phyloP scores from a whole-genome alignment of 2,113 vertebrate species.

The Rhinolophus ferrumequinum region DNA sequence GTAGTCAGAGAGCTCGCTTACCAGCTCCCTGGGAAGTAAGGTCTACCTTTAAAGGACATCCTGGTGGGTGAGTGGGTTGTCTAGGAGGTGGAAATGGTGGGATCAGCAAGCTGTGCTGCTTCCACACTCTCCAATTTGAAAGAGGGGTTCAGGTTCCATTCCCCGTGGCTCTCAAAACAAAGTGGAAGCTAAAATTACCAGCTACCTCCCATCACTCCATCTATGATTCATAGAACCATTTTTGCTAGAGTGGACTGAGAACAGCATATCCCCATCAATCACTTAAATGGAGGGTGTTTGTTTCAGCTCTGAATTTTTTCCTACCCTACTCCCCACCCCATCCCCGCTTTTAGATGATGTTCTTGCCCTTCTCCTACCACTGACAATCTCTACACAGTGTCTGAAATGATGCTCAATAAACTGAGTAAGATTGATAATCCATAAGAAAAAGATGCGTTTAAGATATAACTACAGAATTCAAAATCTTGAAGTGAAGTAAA shows the following conservation, averaged over 20 bases:
- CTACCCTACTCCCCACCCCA: not conserved
- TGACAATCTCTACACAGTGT: not conserved
- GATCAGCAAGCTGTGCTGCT: not conserved
- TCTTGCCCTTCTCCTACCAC: not conserved
- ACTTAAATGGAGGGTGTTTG: not conserved
- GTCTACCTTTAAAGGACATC: not conserved
- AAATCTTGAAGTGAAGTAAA: not conserved
- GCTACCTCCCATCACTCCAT: not conserved
- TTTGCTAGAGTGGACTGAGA: not conserved
- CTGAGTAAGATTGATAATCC: not conserved
- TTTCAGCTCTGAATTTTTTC: not conserved
- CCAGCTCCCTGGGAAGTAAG: not conserved
- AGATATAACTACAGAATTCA: not conserved
- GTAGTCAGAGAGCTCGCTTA: not conserved
- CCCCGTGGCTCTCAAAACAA: not conserved
- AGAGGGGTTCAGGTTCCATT: not conserved
- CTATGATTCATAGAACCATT: slow-evolving; percentile 25
- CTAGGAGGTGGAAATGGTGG: not conserved
- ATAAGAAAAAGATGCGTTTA: not conserved
- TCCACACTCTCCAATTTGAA: not conserved
- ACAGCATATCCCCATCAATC: not conserved
- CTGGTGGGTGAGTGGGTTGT: not conserved
- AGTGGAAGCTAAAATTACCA: not conserved
- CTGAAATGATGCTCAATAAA: not conserved
- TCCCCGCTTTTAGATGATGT: not conserved